Base-by-base conservation (phyloP, 2,113 vertebrate species). In the Atherinomorus stipes region DNA sequence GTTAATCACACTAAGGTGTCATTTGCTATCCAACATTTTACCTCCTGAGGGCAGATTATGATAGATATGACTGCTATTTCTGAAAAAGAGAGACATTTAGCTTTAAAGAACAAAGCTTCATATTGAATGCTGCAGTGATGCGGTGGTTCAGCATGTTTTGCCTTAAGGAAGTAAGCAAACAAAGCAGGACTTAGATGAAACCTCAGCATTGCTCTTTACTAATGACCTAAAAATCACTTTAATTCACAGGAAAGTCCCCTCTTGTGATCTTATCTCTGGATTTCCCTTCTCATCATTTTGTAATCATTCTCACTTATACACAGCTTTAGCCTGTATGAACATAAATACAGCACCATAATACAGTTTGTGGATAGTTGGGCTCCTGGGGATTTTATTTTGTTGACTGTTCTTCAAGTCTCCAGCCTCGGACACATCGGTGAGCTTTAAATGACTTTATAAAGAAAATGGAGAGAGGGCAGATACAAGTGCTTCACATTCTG, bases 151-250 rank as follows among this genome's bases (percentile, higher is more conserved):
- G 22, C 19, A 18, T 62, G 2, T 2, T 50, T 25, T 45, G 34
- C 52, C 11, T 53, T 21, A 44, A 42, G 61, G 60, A 7, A 64
- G 47, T 11, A 54, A 49, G 25, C 72, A 80, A 84, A 81, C 63
- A 76, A 45, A 54, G 69, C 51, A 45, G 49, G 6, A 64, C 47
- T 26, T 58, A 44, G 42, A 64, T 11, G 25, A 67, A 77, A 75
- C 62, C 69, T 86, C 73, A 82, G 76, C 22, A 81, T 70, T 50
- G 26, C 1, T 61, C 11, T 53, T 51, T 7, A n/a, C 31, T 54
- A 15, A 69, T 51, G 45, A 31, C 0, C 56, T 38, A 23, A 52
- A 45, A 22, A 45, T 64, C 13, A 51, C 51, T n/a, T 15, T 34
- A 34, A 64, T 38, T 34, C 50, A 51, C 45, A 50, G 28, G 21